A percentile compares a stretch with the other conserved stretches of the same genome.
Evolutionary conservation across 2,888 invertebrate genomes (phyloP).

Genomic region (Rhingia campestris): DNA sequence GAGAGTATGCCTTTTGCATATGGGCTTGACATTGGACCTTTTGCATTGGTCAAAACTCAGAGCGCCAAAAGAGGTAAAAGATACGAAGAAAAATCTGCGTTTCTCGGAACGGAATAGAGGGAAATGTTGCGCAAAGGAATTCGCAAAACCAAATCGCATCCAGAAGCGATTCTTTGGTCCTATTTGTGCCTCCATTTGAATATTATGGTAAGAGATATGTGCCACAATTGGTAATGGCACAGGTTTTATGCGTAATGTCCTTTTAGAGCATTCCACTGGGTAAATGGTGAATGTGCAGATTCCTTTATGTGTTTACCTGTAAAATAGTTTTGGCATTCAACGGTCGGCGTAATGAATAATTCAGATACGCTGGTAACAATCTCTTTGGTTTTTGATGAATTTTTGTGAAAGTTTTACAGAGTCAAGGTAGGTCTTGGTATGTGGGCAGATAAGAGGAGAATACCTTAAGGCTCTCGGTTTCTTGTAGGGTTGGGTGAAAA

Average conservation of each 20-base stretch:
- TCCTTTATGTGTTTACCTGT: conserved; percentile 3
- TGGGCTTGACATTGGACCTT: conserved; percentile 66
- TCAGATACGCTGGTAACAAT: conserved; percentile 38
- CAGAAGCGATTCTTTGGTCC: conserved; percentile 42
- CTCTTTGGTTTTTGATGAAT: conserved; percentile 1
- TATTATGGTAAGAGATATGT: conserved; percentile 59
- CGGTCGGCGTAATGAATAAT: conserved; percentile 58
- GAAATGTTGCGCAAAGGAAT: conserved; percentile 18
- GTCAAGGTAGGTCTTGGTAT: not conserved
- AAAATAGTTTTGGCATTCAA: conserved; percentile 32
- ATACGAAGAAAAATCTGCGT: conserved; percentile 59
- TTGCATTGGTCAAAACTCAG: conserved; percentile 16
- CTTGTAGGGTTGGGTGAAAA: conserved; percentile 2
- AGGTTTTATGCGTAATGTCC: conserved; percentile 67
- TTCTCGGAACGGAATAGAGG: conserved; percentile 35
- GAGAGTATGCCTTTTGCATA: conserved; percentile 52
- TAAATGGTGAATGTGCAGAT: conserved; percentile 44
- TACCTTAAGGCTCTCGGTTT: not conserved
- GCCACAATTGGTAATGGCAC: conserved; percentile 61
- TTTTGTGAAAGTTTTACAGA: conserved; percentile 40
- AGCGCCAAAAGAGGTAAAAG: conserved; percentile 33
- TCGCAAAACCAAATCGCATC: not conserved
- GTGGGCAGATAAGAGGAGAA: too few relatives aligned
- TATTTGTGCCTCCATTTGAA: conserved; percentile 58
- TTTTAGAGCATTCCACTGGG: conserved; percentile 45